phyloP scores from a whole-genome alignment of 2,113 vertebrate genomes.

The Brachypteracias leptosomus region DNA sequence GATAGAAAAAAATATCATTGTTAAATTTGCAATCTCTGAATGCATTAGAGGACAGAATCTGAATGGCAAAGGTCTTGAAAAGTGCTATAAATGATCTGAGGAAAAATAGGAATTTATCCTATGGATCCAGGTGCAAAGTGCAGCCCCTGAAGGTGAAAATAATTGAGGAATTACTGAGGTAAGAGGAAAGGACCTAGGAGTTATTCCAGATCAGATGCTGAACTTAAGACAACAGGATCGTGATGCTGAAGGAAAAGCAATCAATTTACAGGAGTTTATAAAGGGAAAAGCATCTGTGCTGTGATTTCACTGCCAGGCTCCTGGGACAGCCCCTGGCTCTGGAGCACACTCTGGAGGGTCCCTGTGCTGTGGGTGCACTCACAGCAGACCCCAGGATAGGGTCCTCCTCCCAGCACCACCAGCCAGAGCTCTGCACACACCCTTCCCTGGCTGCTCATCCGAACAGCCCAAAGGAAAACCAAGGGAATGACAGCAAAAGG shows the following conservation, averaged over 20 bases:
- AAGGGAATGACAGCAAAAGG: too few species aligned
- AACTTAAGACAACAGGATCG: not conserved
- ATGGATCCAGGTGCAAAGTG: not conserved
- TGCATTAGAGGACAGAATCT: not conserved
- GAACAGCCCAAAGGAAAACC: too few species aligned
- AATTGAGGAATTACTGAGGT: not conserved
- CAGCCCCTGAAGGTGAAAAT: not conserved
- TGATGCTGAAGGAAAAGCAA: not conserved
- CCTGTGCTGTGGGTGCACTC: too few species aligned
- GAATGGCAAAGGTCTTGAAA: not conserved
- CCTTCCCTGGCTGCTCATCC: too few species aligned
- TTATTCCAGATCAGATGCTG: not conserved
- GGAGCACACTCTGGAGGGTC: too few species aligned
- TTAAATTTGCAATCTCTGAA: not conserved
- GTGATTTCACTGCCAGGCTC: too few species aligned
- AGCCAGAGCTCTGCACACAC: too few species aligned
- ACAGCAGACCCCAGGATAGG: too few species aligned
- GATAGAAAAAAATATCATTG: not conserved
- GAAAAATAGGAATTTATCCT: not conserved
- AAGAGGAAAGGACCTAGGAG: not conserved
- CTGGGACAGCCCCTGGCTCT: too few species aligned
- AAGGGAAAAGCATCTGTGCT: not conserved
- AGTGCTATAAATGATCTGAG: not conserved
- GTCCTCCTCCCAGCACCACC: too few species aligned
- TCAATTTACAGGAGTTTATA: not conserved